Percentiles rank a stretch among this genome's conserved stretches.
Conservation (phyloP, 2,888 invertebrate species). For the Tromatobia lineatoria region DNA sequence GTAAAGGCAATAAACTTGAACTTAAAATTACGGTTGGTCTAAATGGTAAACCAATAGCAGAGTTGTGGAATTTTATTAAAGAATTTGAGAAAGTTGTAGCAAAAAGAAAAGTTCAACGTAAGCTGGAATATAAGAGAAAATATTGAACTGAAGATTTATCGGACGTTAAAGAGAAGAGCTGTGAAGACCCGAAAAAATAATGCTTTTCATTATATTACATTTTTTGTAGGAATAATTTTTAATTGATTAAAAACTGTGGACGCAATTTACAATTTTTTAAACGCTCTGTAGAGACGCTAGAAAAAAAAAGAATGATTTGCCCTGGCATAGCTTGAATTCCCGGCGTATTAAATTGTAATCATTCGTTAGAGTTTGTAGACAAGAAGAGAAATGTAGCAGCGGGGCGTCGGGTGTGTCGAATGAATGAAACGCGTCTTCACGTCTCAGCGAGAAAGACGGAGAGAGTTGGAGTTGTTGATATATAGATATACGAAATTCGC, state of each 20-base stretch:
- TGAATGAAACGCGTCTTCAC: conserved; percentile 53
- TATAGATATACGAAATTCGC: conserved; percentile 35
- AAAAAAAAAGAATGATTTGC: conserved; percentile 8
- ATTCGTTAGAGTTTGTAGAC: conserved; percentile 28
- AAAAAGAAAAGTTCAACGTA: too few species aligned
- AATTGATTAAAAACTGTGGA: neutral
- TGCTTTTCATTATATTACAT: neutral
- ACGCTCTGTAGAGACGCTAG: neutral
- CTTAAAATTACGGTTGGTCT: too few species aligned
- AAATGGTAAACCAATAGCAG: too few species aligned
- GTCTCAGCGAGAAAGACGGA: conserved; percentile 23
- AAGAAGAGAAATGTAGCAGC: conserved; percentile 42
- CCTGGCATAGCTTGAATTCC: conserved; percentile 21
- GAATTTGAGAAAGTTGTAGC: too few species aligned
- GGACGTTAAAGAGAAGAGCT: too few species aligned
- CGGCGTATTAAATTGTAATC: conserved; percentile 25
- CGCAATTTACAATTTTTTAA: neutral
- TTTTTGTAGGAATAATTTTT: too few species aligned
- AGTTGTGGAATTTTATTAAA: too few species aligned
- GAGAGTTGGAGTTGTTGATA: conserved; percentile 10
- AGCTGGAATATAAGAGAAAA: too few species aligned
- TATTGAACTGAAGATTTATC: too few species aligned
- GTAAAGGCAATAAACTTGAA: too few species aligned
- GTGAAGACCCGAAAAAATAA: too few species aligned
- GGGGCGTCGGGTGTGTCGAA: conserved; percentile 44